phyloP scores from a whole-genome alignment of 2,797 vertebrate genomes.

The Spondyliosoma cantharus region DNA sequence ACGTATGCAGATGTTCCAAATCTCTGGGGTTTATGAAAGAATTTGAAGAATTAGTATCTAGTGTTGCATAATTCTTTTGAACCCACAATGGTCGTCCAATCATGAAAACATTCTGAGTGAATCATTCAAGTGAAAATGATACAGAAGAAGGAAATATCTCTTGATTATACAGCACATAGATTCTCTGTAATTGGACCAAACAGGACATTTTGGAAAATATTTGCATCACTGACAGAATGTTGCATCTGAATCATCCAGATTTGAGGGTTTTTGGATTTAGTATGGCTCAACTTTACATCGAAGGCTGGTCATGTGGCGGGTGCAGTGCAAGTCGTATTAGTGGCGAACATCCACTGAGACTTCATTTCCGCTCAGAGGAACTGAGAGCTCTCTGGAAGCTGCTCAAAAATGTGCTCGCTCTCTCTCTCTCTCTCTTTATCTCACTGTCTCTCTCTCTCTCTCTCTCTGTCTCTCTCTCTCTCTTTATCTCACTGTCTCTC shows the following conservation, averaged over 20 bases:
- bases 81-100: conserved; percentile 31
- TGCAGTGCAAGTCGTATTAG: conserved; percentile 53
- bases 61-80: conserved; percentile 36
- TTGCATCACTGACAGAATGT: conserved; percentile 5
- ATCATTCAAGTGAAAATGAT: conserved; percentile 31
- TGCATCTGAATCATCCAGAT: background rate
- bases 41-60: conserved; percentile 38
- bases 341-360: conserved; percentile 71
- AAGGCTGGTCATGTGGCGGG: conserved; percentile 40
- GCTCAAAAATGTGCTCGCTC: conserved; percentile 67
- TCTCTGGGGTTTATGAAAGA: conserved; percentile 30
- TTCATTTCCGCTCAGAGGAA: conserved; percentile 76
- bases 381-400: conserved; percentile 67
- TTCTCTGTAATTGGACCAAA: conserved; percentile 14
- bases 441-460: background rate
- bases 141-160: conserved; percentile 37
- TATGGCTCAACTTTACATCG: conserved; percentile 40
- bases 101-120: conserved; percentile 20
- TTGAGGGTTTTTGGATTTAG: conserved; percentile 29
- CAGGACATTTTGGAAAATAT: conserved; percentile 13
- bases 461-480: conserved; percentile 7
- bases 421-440: background rate
- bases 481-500: background rate
- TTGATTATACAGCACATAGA: conserved; percentile 34
- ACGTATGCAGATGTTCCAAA: conserved; percentile 38